Evolutionary conservation across 2,888 invertebrate genomes (phyloP), one percentile per base, ranked within the genome.

Genomic region (Cryptus armator): DNA sequence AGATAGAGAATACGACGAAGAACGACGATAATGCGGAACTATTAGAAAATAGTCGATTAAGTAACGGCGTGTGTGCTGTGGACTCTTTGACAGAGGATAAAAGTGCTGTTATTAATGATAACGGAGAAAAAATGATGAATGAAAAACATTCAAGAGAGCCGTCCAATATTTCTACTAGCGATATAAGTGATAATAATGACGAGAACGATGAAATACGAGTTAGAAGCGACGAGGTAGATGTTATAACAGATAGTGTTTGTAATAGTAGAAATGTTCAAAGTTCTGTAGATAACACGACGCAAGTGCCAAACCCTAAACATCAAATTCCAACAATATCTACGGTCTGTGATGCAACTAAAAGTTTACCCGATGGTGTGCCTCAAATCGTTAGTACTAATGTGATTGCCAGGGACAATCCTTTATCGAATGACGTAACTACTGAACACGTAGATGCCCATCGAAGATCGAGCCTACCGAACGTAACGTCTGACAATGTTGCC

Each of bases 281-380:
- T 91, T 91, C 90, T 93, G 91, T 93, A 93, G 92, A 92, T 92
- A 93, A 92, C 89, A 90, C 88, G 91, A 93, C 91, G 90, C 93
- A 94, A 93, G 93, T 93, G 94, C 94, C 93, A 94, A 94, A 93
- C 91, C 88, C 90, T 89, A 93, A 91, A 86, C 91, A 92, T 91
- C 92, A 92, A 93, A 96, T 96, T 89, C 96, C 96, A 91, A 96
- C 96, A 86, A 96, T 96, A 94, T 96, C 96, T 87, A 96, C 96
- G 89, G 96, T 96, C 92, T 96, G 96, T 95, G 96, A 96, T 94
- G 96, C 96, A 91, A 96, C 95, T 94, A 91, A 92, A 92, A 92
- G 89, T 91, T 90, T 92, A 89, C 88, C 92, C 91, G 93, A 92
- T 86, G 92, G 90, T 92, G 92, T 93, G 92, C 92, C 93, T 92